These are phyloP conservation scores for Sacculina carcini DNA, from an alignment of 2,888 invertebrate genomes.

Conservation along the genomic window DNA sequence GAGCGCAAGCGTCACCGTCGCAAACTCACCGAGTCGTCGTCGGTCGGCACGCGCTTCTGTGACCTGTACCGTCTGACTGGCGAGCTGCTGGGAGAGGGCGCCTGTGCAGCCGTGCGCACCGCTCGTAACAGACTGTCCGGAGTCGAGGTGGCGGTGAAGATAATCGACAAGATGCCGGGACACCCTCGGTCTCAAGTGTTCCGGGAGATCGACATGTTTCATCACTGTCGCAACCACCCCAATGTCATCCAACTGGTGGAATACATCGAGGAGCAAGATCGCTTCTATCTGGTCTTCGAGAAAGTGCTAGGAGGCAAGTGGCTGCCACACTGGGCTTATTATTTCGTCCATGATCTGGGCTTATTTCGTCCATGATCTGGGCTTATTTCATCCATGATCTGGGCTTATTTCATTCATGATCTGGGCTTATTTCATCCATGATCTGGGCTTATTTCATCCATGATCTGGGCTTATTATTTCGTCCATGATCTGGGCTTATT, in stretches of 20 bases:
- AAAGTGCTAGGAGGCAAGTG: conserved; percentile 52
- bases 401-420: too few species aligned
- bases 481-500: too few species aligned
- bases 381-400: too few species aligned
- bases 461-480: too few species aligned
- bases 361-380: too few species aligned
- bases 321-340: conserved; percentile 15
- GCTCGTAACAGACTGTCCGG: conserved; percentile 73
- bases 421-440: too few species aligned
- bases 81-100: conserved; percentile 84
- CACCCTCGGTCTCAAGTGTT: conserved; percentile 83
- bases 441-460: too few species aligned
- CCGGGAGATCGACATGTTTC: conserved; percentile 96
- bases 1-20: neutral
- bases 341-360: too few species aligned
- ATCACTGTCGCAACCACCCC: conserved; percentile 88
- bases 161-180: conserved; percentile 80
- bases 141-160: conserved; percentile 85
- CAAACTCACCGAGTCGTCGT: neutral
- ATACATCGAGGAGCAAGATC: conserved; percentile 82
- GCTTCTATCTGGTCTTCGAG: conserved; percentile 89
- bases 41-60: neutral
- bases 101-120: conserved; percentile 83
- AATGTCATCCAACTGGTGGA: conserved; percentile 94
- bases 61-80: conserved; percentile 86